phyloP scores from a whole-genome alignment of 2,888 invertebrate species.

The Drosophila diplacantha region DNA sequence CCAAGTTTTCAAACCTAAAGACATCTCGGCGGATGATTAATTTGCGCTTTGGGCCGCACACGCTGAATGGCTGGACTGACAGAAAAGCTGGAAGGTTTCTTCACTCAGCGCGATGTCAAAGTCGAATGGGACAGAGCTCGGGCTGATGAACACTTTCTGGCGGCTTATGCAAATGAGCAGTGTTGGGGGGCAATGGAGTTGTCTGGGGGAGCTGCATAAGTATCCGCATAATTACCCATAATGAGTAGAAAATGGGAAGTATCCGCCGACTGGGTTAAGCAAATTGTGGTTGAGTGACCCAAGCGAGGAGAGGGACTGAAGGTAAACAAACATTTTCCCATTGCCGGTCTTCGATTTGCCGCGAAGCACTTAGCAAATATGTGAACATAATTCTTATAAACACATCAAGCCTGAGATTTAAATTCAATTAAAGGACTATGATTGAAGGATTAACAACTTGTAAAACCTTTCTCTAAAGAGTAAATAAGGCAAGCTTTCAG shows the following conservation, averaged over 20 bases:
- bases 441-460: neutral
- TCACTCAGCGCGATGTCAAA: slow-evolving; percentile 34
- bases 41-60: slow-evolving; percentile 31
- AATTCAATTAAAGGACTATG: neutral
- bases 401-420: neutral
- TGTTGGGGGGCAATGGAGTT: slow-evolving; percentile 3
- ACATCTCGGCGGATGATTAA: slow-evolving; percentile 22
- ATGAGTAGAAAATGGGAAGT: slow-evolving; percentile 50
- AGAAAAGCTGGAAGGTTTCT: slow-evolving; percentile 17
- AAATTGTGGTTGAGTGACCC: slow-evolving; percentile 35
- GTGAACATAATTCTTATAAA: neutral
- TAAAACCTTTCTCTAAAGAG: neutral
- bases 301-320: neutral
- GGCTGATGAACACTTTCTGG: slow-evolving; percentile 28
- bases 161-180: slow-evolving; percentile 38
- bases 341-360: slow-evolving; percentile 26
- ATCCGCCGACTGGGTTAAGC: slow-evolving; percentile 30
- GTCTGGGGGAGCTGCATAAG: slow-evolving; percentile 24
- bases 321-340: slow-evolving; percentile 34
- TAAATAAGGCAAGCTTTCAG: neutral
- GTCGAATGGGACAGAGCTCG: slow-evolving; percentile 18
- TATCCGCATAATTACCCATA: slow-evolving; percentile 49
- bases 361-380: slow-evolving; percentile 8
- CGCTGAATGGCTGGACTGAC: slow-evolving; percentile 21
- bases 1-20: neutral